Percentiles rank a stretch among this genome's conserved stretches.
Conservation (phyloP, 2,888 invertebrate genomes). For the Anoplius nigerrimus region DNA sequence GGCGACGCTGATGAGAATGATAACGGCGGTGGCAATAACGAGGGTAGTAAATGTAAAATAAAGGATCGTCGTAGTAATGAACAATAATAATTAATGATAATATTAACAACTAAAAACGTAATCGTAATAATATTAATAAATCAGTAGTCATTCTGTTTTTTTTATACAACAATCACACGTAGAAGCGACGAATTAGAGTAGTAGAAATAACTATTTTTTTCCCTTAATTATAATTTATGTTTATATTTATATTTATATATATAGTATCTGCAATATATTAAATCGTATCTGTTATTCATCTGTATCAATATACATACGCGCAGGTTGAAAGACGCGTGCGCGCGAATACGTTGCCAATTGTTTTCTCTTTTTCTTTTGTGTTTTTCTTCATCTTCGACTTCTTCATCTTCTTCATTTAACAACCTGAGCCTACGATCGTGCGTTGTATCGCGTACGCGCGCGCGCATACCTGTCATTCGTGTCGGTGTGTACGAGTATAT, state of each 20-base stretch:
- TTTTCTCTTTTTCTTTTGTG: too few relatives aligned
- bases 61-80: constrained; percentile 33
- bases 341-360: constrained; percentile 16
- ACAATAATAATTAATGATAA: constrained; percentile 57
- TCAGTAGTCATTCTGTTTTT: constrained; percentile 56
- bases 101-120: neutral
- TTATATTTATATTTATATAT: constrained; percentile 47
- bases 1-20: constrained; percentile 55
- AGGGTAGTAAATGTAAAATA: constrained; percentile 43
- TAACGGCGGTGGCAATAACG: constrained; percentile 49
- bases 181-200: constrained; percentile 74
- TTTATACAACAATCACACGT: constrained; percentile 75
- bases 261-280: constrained; percentile 67
- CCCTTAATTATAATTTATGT: constrained; percentile 50
- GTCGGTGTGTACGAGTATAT: neutral
- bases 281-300: constrained; percentile 62
- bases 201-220: constrained; percentile 73
- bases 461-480: constrained; percentile 31
- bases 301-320: constrained; percentile 59
- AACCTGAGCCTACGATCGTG: constrained; percentile 4
- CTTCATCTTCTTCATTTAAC: too few relatives aligned
- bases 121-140: constrained; percentile 45
- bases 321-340: constrained; percentile 37
- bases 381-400: too few relatives aligned
- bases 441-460: constrained; percentile 18